Evolutionary conservation across 2,888 invertebrate species (phyloP).

Genomic region (Dioctria linearis): DNA sequence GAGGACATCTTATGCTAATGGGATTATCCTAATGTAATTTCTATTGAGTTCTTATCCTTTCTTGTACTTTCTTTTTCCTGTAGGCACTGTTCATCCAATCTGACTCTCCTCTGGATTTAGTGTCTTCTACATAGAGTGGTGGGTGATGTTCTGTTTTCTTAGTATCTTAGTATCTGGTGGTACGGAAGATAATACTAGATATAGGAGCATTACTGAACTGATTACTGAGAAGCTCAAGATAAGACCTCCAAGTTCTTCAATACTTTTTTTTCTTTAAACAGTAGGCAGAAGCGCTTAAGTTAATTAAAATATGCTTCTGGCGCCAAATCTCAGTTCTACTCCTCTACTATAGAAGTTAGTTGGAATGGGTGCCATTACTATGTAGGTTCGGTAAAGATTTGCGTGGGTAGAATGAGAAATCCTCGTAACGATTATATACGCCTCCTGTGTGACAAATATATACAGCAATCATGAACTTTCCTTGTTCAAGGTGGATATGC

Average conservation of each 20-base stretch:
- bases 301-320: slow-evolving; percentile 38
- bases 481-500: slow-evolving; percentile 2
- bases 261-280: slow-evolving; percentile 24
- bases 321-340: slow-evolving; percentile 23
- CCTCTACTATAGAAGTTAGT: too few relatives aligned
- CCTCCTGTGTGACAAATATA: background rate
- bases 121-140: background rate
- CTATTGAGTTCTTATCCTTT: slow-evolving; percentile 44
- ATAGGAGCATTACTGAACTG: background rate
- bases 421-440: too few relatives aligned
- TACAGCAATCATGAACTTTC: slow-evolving; percentile 17
- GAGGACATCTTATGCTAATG: slow-evolving; percentile 45
- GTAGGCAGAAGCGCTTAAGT: slow-evolving; percentile 31
- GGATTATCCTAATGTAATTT: slow-evolving; percentile 48
- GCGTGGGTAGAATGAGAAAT: too few relatives aligned
- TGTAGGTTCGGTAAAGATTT: too few relatives aligned
- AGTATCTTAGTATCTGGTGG: background rate
- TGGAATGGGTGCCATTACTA: too few relatives aligned
- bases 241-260: background rate
- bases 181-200: too few relatives aligned
- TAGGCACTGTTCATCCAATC: too few relatives aligned
- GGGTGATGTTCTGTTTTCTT: background rate
- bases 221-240: background rate
- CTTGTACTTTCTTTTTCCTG: too few relatives aligned
- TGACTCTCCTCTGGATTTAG: slow-evolving; percentile 25